A percentile compares a stretch with the other conserved stretches of the same genome.
Conservation (phyloP, 2,113 vertebrate genomes). For the Coregonus clupeaformis region DNA sequence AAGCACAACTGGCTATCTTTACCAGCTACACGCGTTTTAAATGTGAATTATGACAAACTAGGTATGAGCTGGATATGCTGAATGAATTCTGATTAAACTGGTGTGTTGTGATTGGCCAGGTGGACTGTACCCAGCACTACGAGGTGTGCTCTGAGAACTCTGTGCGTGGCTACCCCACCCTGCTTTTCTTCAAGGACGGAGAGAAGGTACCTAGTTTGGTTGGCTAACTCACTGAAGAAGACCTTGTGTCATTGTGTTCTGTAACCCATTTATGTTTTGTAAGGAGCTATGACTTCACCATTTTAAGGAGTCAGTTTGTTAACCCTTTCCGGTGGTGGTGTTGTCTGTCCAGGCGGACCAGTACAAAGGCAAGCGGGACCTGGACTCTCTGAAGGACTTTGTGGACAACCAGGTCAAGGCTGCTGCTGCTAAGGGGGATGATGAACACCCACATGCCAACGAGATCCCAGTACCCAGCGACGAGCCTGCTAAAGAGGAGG, state of each 20-base stretch:
- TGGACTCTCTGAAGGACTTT: constrained; percentile 92
- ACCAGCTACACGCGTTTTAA: not conserved
- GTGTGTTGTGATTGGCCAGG: constrained; percentile 62
- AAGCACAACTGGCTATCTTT: too few species aligned
- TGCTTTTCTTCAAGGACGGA: constrained; percentile 91
- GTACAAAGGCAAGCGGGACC: constrained; percentile 93
- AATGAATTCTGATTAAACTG: too few species aligned
- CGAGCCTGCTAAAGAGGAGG: constrained; percentile 65
- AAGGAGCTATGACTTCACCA: too few species aligned
- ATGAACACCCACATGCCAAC: constrained; percentile 39
- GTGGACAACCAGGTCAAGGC: constrained; percentile 83
- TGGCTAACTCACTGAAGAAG: not conserved
- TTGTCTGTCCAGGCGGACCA: constrained; percentile 79
- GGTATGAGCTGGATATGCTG: too few species aligned
- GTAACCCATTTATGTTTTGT: not conserved
- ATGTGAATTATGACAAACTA: not conserved
- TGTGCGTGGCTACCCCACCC: constrained; percentile 93
- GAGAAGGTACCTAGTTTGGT: constrained; percentile 80
- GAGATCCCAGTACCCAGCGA: constrained; percentile 57
- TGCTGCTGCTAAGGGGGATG: constrained; percentile 16
- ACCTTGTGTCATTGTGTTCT: not conserved
- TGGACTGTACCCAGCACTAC: constrained; percentile 92
- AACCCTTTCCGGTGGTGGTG: too few species aligned
- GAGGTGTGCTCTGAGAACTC: constrained; percentile 87
- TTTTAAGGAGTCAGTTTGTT: too few species aligned